Percentiles rank a stretch among this genome's conserved stretches.
phyloP scores from a whole-genome alignment of 2,797 vertebrate genomes.

The Chelmon rostratus region DNA sequence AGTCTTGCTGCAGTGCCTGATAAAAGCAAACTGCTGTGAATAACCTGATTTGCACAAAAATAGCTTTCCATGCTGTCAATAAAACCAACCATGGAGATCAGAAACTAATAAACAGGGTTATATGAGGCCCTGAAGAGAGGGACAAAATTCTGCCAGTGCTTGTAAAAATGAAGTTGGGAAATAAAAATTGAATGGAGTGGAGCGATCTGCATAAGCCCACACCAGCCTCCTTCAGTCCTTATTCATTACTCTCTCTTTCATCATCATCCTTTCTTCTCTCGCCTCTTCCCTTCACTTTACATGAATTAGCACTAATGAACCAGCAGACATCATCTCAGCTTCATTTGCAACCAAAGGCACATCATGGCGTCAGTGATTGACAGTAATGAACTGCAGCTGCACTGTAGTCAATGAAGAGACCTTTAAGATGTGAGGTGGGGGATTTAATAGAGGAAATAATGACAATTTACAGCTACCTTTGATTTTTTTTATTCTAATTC shows the following conservation, averaged over 20 bases:
- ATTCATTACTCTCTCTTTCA: slow-evolving; percentile 71
- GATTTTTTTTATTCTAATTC: neutral
- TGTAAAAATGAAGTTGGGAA: slow-evolving; percentile 39
- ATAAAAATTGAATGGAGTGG: slow-evolving; percentile 56
- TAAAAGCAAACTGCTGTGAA: slow-evolving; percentile 26
- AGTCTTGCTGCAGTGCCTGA: slow-evolving; percentile 9
- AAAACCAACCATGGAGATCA: slow-evolving; percentile 27
- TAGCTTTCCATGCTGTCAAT: slow-evolving; percentile 17
- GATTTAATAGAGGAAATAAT: slow-evolving; percentile 32
- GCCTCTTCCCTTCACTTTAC: slow-evolving; percentile 72
- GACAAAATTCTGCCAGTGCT: slow-evolving; percentile 28
- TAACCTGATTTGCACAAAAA: slow-evolving; percentile 40
- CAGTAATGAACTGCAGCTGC: slow-evolving; percentile 53
- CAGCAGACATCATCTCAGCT: slow-evolving; percentile 61
- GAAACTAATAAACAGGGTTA: slow-evolving; percentile 24
- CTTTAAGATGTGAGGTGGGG: neutral
- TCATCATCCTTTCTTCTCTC: slow-evolving; percentile 60
- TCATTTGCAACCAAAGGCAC: slow-evolving; percentile 61
- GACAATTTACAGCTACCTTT: neutral
- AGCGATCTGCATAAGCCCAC: slow-evolving; percentile 52
- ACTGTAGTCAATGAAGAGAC: slow-evolving; percentile 22
- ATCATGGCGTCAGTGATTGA: slow-evolving; percentile 55
- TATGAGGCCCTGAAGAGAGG: slow-evolving; percentile 1
- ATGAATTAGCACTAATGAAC: slow-evolving; percentile 82
- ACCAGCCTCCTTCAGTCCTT: slow-evolving; percentile 64